A percentile compares a stretch with the other conserved stretches of the same genome.
Evolutionary conservation across 2,113 vertebrate genomes (phyloP).

Genomic region (Perognathus longimembris): DNA sequence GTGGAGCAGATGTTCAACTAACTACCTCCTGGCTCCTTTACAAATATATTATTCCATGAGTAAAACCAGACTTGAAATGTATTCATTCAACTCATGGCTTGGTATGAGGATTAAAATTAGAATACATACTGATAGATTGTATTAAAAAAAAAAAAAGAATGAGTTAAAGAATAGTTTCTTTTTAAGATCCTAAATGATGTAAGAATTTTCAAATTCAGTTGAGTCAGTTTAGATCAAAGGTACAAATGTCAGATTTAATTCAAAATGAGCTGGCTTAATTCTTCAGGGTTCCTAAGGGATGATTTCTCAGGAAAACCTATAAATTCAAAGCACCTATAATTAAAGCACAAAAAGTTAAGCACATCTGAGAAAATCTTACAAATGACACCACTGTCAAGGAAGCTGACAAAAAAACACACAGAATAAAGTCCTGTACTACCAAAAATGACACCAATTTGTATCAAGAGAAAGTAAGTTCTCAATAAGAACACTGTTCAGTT

Average conservation of each 20-base stretch:
- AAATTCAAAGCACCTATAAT: not conserved
- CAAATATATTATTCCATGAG: not conserved
- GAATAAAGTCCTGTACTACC: not conserved
- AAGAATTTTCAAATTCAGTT: conserved; percentile 31
- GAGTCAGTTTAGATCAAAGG: too few species aligned
- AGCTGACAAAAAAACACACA: conserved; percentile 27
- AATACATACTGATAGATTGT: not conserved
- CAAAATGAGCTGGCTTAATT: not conserved
- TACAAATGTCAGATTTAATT: not conserved
- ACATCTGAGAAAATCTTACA: not conserved
- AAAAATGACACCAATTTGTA: not conserved
- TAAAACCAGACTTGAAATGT: not conserved
- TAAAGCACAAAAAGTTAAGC: not conserved
- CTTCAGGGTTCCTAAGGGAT: not conserved
- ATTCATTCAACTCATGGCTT: not conserved
- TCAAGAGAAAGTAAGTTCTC: too few species aligned
- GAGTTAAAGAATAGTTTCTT: not conserved
- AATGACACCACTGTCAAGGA: not conserved
- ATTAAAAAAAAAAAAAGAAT: too few species aligned
- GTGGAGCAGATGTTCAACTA: not conserved
- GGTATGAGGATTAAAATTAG: not conserved
- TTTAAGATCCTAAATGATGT: not conserved
- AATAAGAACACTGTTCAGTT: too few species aligned
- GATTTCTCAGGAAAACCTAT: not conserved
- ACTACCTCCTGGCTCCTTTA: too few species aligned